phyloP scores from a whole-genome alignment of 2,113 vertebrate genomes.

The Campylomormyrus tamandua region DNA sequence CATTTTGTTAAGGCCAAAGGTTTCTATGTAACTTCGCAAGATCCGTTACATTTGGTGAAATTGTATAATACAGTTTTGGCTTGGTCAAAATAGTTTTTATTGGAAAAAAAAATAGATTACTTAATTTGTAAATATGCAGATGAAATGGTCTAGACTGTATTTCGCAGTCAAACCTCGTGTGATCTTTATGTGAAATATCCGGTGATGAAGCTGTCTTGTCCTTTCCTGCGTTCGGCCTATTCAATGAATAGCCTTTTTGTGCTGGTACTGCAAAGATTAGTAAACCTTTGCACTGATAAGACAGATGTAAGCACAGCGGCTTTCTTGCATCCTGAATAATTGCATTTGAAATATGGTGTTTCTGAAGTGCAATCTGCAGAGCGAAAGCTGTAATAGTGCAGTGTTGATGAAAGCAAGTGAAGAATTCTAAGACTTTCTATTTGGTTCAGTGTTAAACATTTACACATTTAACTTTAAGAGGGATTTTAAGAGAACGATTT shows the following conservation, averaged over 20 bases:
- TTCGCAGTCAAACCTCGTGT: neutral
- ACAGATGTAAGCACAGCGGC: neutral
- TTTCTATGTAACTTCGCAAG: neutral
- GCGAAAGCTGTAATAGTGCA: neutral
- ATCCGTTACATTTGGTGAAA: neutral
- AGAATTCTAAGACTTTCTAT: neutral
- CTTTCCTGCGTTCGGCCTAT: neutral
- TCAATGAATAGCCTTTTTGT: constrained; percentile 4
- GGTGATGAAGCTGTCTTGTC: neutral
- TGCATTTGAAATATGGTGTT: neutral
- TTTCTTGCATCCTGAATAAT: neutral
- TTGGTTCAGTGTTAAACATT: neutral
- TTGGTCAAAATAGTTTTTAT: neutral
- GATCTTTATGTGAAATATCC: neutral
- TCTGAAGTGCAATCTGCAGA: neutral
- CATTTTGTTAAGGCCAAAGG: neutral
- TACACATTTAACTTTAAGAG: neutral
- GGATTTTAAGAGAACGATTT: neutral
- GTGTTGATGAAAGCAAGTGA: neutral
- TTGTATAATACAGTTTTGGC: neutral
- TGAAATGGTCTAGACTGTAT: neutral
- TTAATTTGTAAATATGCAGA: neutral
- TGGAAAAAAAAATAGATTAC: too few relatives aligned
- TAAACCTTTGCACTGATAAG: neutral
- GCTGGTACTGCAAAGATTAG: neutral